Base-by-base conservation (phyloP, 2,888 invertebrate species). In the Caenorhabditis virilis region DNA sequence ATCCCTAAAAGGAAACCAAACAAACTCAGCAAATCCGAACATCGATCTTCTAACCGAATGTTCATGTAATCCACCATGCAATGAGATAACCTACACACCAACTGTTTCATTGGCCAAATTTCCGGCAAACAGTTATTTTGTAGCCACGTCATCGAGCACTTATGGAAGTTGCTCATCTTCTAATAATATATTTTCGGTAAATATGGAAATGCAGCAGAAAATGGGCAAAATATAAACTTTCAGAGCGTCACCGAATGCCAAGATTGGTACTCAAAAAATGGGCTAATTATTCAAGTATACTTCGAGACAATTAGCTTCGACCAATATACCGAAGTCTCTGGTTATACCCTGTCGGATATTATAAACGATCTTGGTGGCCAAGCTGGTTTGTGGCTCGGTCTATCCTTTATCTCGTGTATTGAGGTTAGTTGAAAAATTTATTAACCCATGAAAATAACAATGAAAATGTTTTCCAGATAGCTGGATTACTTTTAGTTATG, bases 331-430 rank as follows among this genome's bases (percentile, higher is more conserved):
- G 72, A 77, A 36, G 54, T 53, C 1, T 43, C 69, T 9, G 68
- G 64, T 3, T 77, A 76, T 48, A 66, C 62, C 33, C 69, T 76
- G 23, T 72, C 78, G 62, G 82, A 80, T 52, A 72, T 84, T 49
- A 79, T 84, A 25, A 84, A 83, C 39, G 84, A 84, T 54, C 74
- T 84, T 23, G 84, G 84, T 2, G 84, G 84, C 22, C 84, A 84
- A 57, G 78, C 84, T 20, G 84, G 84, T 7, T 68, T 84, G 16
- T 84, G 84, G 83, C 64, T 84, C 11, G 84, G 84, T 5, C 69
- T 84, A 22, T 84, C 84, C 1, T 82, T 84, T 43, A 82, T 84
- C 41, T 84, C 84, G 0, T 54, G 83, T 2, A 82, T 84, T 4
- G 84, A 84, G 61, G 73, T 84, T n/a, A 20, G 42, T 18, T 39